These are phyloP conservation scores for Leptodirus hochenwartii DNA, from an alignment of 2,888 invertebrate species.

Conservation along the genomic window DNA sequence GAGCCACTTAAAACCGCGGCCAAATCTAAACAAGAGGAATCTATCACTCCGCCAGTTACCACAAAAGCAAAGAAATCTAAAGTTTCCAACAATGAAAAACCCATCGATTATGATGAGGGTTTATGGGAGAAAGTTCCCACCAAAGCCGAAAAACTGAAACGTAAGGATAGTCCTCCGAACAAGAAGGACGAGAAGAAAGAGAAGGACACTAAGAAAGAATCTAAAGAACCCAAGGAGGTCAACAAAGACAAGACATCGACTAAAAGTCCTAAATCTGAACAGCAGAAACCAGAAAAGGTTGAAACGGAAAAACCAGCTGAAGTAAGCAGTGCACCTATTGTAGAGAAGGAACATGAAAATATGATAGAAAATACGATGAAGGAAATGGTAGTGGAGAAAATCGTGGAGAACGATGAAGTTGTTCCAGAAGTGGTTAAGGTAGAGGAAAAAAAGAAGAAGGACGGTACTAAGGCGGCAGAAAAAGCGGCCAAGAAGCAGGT, in stretches of 20 bases:
- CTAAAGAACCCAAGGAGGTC: background rate
- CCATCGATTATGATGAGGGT: conserved; percentile 54
- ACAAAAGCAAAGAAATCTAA: conserved; percentile 41
- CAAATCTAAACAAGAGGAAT: conserved; percentile 28
- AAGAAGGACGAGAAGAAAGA: conserved; percentile 24
- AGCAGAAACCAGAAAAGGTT: conserved; percentile 23
- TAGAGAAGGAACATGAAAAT: conserved; percentile 17
- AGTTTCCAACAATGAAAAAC: conserved; percentile 39
- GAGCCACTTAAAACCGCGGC: conserved; percentile 20
- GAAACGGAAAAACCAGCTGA: conserved; percentile 31
- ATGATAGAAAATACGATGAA: conserved; percentile 13
- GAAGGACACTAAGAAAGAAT: conserved; percentile 10
- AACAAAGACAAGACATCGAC: background rate
- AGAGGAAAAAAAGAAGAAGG: conserved; percentile 29
- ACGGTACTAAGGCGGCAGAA: conserved; percentile 11
- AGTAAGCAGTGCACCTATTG: no score
- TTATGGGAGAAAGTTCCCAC: conserved; percentile 56
- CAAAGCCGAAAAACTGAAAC: conserved; percentile 56
- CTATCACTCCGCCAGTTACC: conserved; percentile 29
- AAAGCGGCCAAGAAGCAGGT: conserved; percentile 10
- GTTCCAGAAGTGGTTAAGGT: conserved; percentile 10
- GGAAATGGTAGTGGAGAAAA: conserved; percentile 14
- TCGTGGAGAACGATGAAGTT: conserved; percentile 10
- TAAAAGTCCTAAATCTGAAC: conserved; percentile 16
- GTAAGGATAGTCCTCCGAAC: conserved; percentile 28